Conservation (phyloP, 1,140 invertebrate genomes). For the Sipha flava region DNA sequence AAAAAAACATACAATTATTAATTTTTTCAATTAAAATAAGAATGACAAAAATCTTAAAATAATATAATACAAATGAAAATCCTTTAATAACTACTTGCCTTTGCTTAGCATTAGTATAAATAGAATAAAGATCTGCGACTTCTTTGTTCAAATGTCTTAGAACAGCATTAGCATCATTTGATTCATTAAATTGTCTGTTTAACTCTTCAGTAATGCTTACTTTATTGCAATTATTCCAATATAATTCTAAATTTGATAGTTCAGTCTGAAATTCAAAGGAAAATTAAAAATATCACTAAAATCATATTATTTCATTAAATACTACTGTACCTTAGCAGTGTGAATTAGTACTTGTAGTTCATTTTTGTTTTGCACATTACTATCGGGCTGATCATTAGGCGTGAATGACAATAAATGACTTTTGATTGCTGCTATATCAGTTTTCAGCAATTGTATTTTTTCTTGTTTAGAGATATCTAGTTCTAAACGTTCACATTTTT, state of each 20-base stretch:
- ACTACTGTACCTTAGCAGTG: slow-evolving; percentile 3
- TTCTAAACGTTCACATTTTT: slow-evolving; percentile 51
- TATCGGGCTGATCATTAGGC: slow-evolving; percentile 21
- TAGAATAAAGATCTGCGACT: slow-evolving; percentile 9
- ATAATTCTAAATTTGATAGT: slow-evolving; percentile 13
- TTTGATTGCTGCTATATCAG: slow-evolving; percentile 46
- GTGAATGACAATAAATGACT: slow-evolving; percentile 40
- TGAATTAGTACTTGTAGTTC: slow-evolving; percentile 5
- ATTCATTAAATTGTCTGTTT: slow-evolving; percentile 6
- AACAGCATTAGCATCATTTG: not conserved
- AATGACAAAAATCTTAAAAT: not conserved
- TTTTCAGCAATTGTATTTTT: slow-evolving; percentile 45
- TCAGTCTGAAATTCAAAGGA: not conserved
- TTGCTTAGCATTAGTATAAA: not conserved
- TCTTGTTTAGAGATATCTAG: slow-evolving; percentile 48
- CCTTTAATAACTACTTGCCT: not conserved
- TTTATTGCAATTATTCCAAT: slow-evolving; percentile 3
- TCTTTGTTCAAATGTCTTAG: not conserved
- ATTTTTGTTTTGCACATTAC: slow-evolving; percentile 6
- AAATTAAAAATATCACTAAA: not conserved
- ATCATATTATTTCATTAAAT: not conserved
- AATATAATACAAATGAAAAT: not conserved
- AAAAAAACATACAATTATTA: too few species aligned
- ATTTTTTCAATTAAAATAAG: not conserved
- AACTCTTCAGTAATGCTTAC: not conserved